Evolutionary conservation across 2,113 vertebrate species (phyloP).

Genomic region (Sprattus sprattus): DNA sequence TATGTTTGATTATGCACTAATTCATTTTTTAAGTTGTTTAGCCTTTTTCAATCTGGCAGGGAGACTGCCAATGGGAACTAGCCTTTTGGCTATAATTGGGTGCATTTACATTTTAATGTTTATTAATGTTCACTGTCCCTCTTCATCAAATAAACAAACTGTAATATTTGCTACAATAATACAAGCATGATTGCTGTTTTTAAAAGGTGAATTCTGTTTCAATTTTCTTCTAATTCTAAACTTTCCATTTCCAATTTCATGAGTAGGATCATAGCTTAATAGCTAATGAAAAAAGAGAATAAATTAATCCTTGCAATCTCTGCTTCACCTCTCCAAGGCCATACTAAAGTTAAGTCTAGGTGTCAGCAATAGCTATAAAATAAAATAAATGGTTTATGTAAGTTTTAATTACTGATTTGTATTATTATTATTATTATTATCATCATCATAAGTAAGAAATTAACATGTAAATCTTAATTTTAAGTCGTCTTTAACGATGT

Average conservation of each 20-base stretch:
- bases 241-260: not conserved
- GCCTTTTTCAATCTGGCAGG: too few species aligned
- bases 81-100: too few species aligned
- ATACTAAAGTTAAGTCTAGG: not conserved
- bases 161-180: not conserved
- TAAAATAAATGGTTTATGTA: not conserved
- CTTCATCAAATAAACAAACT: too few species aligned
- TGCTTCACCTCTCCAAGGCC: not conserved
- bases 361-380: not conserved
- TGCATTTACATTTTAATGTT: too few species aligned
- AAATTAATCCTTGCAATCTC: not conserved
- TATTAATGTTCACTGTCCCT: too few species aligned
- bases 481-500: not conserved
- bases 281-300: not conserved
- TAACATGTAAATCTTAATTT: not conserved
- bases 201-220: too few species aligned
- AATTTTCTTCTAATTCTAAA: not conserved
- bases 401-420: not conserved
- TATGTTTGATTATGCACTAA: too few species aligned
- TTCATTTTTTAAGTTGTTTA: too few species aligned
- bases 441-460: not conserved
- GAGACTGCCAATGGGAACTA: too few species aligned
- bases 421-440: not conserved
- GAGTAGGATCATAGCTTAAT: not conserved
- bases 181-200: not conserved